phyloP scores from a whole-genome alignment of 2,797 vertebrate genomes.

The Microhierax caerulescens region DNA sequence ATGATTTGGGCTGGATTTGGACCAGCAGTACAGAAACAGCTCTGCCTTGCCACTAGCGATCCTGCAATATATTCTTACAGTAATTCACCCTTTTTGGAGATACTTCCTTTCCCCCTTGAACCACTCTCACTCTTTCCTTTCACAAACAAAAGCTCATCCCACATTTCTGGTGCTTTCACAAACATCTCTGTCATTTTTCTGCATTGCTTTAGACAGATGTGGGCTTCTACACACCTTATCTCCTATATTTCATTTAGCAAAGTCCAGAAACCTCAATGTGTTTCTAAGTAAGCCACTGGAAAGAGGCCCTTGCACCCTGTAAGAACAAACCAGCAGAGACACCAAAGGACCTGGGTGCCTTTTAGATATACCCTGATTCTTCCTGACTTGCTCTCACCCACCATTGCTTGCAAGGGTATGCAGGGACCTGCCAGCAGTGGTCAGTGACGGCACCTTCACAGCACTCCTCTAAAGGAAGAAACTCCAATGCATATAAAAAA shows the following conservation, averaged over 20 bases:
- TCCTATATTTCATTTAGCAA: neutral
- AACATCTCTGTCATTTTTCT: neutral
- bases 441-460: neutral
- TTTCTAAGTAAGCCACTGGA: neutral
- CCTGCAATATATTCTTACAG: neutral
- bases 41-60: neutral
- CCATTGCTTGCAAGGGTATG: accelerated
- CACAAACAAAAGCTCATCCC: neutral
- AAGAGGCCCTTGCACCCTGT: neutral
- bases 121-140: neutral
- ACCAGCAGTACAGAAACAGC: neutral
- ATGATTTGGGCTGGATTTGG: neutral
- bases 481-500: accelerated
- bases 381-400: neutral
- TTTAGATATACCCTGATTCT: neutral
- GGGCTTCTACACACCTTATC: neutral
- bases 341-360: neutral
- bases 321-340: neutral
- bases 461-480: neutral
- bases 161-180: neutral
- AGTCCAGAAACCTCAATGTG: neutral
- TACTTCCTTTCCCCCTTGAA: neutral
- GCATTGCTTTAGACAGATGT: neutral
- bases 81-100: neutral
- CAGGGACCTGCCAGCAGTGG: neutral